Conservation (phyloP, 2,113 vertebrate genomes). For the Scomber japonicus region DNA sequence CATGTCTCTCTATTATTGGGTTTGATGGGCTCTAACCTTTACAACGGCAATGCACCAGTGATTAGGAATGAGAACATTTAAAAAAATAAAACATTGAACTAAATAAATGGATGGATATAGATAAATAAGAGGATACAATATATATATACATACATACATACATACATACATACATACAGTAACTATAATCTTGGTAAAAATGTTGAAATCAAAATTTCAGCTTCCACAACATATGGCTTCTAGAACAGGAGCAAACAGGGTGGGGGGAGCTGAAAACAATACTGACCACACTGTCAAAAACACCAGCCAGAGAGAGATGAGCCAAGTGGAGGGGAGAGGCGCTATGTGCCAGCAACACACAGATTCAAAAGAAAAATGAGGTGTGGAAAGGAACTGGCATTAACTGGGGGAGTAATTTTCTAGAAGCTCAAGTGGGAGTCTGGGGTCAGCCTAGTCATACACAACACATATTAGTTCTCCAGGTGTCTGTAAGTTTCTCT, state of each 20-base stretch:
- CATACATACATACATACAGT: too few species aligned
- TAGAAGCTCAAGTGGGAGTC: constrained; percentile 36
- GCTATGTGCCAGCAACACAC: constrained; percentile 23
- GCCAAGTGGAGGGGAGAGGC: constrained; percentile 39
- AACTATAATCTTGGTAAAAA: too few species aligned
- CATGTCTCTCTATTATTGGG: neutral
- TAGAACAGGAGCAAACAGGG: constrained; percentile 12
- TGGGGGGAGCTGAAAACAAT: constrained; percentile 46
- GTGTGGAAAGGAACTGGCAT: constrained; percentile 35
- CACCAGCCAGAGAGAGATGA: constrained; percentile 43
- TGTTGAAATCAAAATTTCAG: too few species aligned
- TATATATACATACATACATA: too few species aligned
- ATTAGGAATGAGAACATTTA: too few species aligned
- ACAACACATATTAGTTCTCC: constrained; percentile 26
- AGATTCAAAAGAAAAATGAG: constrained; percentile 49
- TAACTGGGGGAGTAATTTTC: constrained; percentile 41
- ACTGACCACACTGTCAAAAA: constrained; percentile 39
- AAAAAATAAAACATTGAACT: too few species aligned
- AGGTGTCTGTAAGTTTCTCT: constrained; percentile 36
- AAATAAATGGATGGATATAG: too few species aligned
- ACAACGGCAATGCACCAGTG: too few species aligned
- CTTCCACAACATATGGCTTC: neutral
- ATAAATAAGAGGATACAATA: too few species aligned
- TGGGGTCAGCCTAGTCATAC: constrained; percentile 24
- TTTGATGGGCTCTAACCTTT: neutral